Evolutionary conservation across 2,797 vertebrate species (phyloP).

Genomic region (Vireo griseus): DNA sequence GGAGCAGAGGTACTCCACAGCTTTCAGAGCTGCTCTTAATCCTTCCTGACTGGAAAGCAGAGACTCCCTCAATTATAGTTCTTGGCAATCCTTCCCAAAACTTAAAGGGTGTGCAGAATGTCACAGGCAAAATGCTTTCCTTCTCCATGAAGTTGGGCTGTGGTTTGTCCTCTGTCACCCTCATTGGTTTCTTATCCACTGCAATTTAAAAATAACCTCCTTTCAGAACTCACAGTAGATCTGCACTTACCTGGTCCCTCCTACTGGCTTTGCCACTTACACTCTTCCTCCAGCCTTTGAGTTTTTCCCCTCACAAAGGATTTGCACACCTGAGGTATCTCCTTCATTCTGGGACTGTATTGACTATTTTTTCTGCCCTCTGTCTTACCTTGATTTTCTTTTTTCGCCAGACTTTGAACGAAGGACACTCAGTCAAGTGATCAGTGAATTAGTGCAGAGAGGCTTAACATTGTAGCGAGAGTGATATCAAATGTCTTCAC

Average conservation of each 20-base stretch:
- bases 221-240: background rate
- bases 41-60: background rate
- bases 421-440: conserved; percentile 5
- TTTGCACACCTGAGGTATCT: conserved; percentile 23
- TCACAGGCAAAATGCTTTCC: background rate
- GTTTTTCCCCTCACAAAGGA: background rate
- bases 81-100: background rate
- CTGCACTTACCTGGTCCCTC: background rate
- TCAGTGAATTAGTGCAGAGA: background rate
- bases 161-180: background rate
- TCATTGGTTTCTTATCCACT: background rate
- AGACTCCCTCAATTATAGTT: background rate
- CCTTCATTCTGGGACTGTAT: conserved; percentile 7
- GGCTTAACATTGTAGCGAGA: background rate
- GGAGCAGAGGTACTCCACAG: background rate
- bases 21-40: background rate
- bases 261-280: background rate
- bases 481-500: background rate
- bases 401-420: background rate
- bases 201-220: background rate
- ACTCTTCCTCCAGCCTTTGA: background rate
- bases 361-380: background rate
- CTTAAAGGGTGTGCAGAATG: background rate
- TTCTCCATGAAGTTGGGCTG: background rate
- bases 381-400: background rate